Conservation (phyloP, 1,140 invertebrate genomes). For the Drosophila bipectinata region DNA sequence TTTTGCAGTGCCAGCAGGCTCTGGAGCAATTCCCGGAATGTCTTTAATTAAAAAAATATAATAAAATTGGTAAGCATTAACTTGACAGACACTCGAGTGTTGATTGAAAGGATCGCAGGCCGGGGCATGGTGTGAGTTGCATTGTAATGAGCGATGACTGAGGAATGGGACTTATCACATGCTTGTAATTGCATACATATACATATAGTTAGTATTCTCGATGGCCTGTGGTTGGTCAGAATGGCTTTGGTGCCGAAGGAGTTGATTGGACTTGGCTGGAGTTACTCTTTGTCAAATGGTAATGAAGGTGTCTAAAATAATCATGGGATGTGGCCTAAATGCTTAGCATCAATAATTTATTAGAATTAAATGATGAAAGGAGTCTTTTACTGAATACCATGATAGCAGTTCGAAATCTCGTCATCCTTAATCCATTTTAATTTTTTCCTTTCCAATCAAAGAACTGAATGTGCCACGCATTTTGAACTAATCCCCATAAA, state of each 20-base stretch:
- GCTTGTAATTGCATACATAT: background rate
- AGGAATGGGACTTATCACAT: constrained; percentile 17
- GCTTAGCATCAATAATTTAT: too few relatives aligned
- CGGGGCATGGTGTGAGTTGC: constrained; percentile 4
- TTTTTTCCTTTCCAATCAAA: constrained; percentile 1
- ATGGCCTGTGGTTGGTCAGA: constrained; percentile 3
- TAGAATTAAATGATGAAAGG: too few relatives aligned
- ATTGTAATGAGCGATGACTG: constrained; percentile 38
- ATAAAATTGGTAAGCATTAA: constrained; percentile 70
- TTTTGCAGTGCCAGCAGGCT: constrained; percentile 93
- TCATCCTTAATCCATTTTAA: too few relatives aligned
- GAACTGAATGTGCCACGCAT: constrained; percentile 8
- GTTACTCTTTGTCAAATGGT: background rate
- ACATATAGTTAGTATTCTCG: constrained; percentile 3
- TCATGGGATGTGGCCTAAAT: too few relatives aligned
- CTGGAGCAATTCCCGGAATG: constrained; percentile 89
- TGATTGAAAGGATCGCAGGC: constrained; percentile 27
- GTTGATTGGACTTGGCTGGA: constrained; percentile 14
- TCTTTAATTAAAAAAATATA: constrained; percentile 85
- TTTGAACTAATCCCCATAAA: constrained; percentile 14
- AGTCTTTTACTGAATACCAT: too few relatives aligned
- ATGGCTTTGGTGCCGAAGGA: constrained; percentile 6
- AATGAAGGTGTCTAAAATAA: background rate
- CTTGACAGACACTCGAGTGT: constrained; percentile 31
- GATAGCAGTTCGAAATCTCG: too few relatives aligned